Base-by-base conservation (phyloP, 1,140 invertebrate species). In the Atopsyche davidsoni region DNA sequence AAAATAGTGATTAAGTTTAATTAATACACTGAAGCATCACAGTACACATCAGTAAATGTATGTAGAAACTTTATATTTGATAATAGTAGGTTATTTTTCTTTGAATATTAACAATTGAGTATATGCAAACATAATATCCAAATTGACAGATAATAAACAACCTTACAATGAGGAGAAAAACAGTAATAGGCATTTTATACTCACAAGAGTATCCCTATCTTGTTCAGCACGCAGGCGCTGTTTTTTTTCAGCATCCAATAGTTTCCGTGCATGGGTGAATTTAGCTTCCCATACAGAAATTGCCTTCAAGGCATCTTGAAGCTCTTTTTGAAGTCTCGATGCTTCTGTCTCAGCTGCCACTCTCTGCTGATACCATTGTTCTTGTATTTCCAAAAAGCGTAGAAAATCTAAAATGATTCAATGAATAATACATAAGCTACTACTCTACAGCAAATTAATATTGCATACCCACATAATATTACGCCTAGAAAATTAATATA, bases 181-280 rank as follows among this genome's bases (percentile, higher is more conserved):
- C n/a, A n/a, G n/a, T n/a, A n/a, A n/a, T n/a, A n/a, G n/a, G n/a
- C n/a, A n/a, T n/a, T 28, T 7, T 28, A 7, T 39, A 40, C 36
- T 18, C 70, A 82, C 79, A 64, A 85, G 70, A 43, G 68, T 61
- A 58, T 80, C 77, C 32, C 77, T 76, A 25, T 88, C 81, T 4
- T 79, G 68, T 62, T 87, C 80, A 0, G 76, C 77, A 46, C 64
- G 64, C 17, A 73, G 72, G 18, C 85, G 70, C 45, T 78, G 79
- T 54, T 80, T 78, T 55, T 85, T 86, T 60, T 92, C 89, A 32
- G 79, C 75, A 62, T 92, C 87, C 4, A 92, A 70, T 24, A 90
- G 70, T 50, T 81, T 82, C 39, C 87, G 78, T 1, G 85, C 86
- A 62, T 87, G 83, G 50, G 80, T 81, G 32, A 92, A 75, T 62